These are phyloP conservation scores for Eclectus roratus DNA, from an alignment of 2,113 vertebrate genomes.

Conservation along the genomic window DNA sequence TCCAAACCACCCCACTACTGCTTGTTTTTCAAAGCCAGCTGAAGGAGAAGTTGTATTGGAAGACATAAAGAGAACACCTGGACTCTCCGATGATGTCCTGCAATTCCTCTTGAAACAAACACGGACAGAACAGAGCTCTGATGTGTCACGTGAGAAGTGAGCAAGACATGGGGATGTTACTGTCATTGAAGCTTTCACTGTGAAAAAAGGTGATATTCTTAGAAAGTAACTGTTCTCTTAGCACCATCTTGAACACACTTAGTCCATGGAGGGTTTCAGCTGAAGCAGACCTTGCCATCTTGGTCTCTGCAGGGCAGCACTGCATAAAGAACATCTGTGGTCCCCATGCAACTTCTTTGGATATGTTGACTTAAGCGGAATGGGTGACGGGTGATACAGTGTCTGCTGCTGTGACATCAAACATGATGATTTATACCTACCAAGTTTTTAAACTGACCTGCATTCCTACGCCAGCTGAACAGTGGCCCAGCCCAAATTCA, in stretches of 20 bases:
- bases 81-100: constrained; percentile 75
- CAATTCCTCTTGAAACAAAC: constrained; percentile 64
- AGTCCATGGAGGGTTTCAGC: background rate
- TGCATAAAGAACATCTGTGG: background rate
- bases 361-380: background rate
- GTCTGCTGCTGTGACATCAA: background rate
- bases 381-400: background rate
- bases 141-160: background rate
- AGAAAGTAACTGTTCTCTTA: background rate
- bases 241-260: background rate
- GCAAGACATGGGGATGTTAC: background rate
- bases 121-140: background rate
- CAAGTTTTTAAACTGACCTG: background rate
- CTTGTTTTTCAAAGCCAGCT: constrained; percentile 60
- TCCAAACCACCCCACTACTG: constrained; percentile 13
- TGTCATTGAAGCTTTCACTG: background rate
- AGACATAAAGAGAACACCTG: constrained; percentile 52
- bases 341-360: background rate
- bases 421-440: background rate
- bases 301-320: background rate
- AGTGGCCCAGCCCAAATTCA: background rate
- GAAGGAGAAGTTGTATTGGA: background rate
- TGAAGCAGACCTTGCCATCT: background rate
- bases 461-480: background rate
- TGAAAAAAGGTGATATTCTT: background rate